A percentile compares a stretch with the other conserved stretches of the same genome.
phyloP scores from a whole-genome alignment of 2,113 vertebrate species.

The Ancistrus triradiatus region DNA sequence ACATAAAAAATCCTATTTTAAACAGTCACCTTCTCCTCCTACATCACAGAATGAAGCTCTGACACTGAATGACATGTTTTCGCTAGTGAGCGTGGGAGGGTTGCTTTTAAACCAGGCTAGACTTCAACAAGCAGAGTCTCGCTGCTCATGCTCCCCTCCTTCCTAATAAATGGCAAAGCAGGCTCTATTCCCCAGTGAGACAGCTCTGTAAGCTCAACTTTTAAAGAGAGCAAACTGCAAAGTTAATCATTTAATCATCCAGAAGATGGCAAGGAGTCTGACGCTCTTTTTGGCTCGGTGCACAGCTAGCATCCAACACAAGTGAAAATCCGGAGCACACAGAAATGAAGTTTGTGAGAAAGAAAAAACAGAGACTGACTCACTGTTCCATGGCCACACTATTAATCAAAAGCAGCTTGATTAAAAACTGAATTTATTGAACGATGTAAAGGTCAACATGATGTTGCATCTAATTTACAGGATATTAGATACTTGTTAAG shows the following conservation, averaged over 20 bases:
- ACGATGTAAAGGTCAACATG: too few relatives aligned
- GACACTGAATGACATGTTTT: constrained; percentile 33
- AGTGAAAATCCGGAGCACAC: too few relatives aligned
- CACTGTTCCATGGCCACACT: too few relatives aligned
- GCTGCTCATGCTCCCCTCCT: neutral
- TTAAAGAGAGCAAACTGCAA: constrained; percentile 17
- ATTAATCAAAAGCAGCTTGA: too few relatives aligned
- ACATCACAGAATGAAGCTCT: constrained; percentile 9
- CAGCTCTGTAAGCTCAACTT: neutral
- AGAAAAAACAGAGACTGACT: too few relatives aligned
- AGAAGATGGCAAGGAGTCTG: too few relatives aligned
- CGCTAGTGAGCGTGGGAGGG: constrained; percentile 10
- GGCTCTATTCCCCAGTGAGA: neutral
- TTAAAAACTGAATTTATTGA: too few relatives aligned
- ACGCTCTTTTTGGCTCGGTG: constrained; percentile 11
- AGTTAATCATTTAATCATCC: constrained; percentile 21
- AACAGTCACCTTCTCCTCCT: constrained; percentile 1
- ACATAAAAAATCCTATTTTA: too few relatives aligned
- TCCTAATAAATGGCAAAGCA: constrained; percentile 1
- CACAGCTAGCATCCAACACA: neutral
- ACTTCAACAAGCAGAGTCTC: constrained; percentile 11
- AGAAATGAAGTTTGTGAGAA: too few relatives aligned
- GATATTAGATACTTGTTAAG: too few relatives aligned
- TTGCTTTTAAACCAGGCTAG: constrained; percentile 13
- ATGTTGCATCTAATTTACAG: too few relatives aligned